Conservation (phyloP, 2,888 invertebrate species). For the Nasonia oneida region DNA sequence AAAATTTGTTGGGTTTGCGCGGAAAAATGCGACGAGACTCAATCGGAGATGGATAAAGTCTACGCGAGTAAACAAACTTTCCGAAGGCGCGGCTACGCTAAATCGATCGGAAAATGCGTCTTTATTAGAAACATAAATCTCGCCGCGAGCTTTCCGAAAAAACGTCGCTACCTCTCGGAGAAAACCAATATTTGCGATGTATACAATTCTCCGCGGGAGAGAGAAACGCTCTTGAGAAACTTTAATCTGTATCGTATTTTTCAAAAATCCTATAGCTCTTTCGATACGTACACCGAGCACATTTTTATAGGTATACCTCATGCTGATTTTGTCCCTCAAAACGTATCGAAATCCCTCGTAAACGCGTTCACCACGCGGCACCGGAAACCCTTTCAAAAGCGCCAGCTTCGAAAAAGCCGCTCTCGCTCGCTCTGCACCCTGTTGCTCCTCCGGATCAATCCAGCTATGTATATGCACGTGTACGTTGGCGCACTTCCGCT, state of each 20-base stretch:
- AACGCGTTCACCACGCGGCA: neutral
- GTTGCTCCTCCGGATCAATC: conserved; percentile 66
- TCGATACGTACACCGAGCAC: neutral
- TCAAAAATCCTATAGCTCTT: neutral
- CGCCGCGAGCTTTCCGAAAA: neutral
- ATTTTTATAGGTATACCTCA: neutral
- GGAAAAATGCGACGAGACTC: neutral
- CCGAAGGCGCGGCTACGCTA: neutral
- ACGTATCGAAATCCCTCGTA: neutral
- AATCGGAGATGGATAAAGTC: too few species aligned
- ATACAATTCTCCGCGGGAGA: neutral
- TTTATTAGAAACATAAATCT: conserved; percentile 54
- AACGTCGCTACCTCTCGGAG: neutral
- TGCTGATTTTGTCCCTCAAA: too few species aligned
- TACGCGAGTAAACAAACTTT: neutral
- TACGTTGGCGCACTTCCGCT: neutral
- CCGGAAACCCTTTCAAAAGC: neutral
- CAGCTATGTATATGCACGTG: neutral
- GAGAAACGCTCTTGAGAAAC: conserved; percentile 22
- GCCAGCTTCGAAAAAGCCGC: neutral
- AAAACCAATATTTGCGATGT: neutral
- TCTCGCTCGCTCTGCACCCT: conserved; percentile 63
- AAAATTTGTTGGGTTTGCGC: neutral
- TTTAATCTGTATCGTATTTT: neutral
- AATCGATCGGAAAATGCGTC: conserved; percentile 48